Conservation (phyloP, 2,113 vertebrate species). For the Vulpes lagopus region DNA sequence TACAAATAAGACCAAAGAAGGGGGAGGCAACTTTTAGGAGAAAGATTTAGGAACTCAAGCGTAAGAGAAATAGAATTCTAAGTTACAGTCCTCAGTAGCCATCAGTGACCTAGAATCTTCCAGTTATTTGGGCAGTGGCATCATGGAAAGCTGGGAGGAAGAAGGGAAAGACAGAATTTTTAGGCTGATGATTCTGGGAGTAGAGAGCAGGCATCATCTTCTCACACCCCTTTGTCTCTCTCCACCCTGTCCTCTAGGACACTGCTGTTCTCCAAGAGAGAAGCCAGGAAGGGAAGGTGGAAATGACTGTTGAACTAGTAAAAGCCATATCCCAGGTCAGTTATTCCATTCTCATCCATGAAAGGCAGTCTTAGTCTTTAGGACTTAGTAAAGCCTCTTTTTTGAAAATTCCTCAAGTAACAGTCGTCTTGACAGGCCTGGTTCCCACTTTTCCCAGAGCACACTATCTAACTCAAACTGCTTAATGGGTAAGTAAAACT, state of each 20-base stretch:
- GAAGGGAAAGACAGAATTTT: not conserved
- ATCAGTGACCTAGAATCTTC: not conserved
- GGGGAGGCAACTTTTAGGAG: not conserved
- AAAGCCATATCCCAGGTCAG: conserved; percentile 36
- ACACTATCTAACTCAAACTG: not conserved
- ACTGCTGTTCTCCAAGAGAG: not conserved
- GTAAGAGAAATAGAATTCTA: not conserved
- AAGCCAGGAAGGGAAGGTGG: not conserved
- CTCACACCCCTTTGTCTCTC: not conserved
- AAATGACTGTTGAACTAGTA: not conserved
- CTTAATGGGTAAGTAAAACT: not conserved
- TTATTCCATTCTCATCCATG: not conserved
- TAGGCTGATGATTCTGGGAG: not conserved
- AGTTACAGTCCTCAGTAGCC: too few species aligned
- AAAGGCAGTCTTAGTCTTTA: not conserved
- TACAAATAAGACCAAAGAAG: not conserved
- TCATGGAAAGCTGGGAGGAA: not conserved
- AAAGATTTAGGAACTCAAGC: not conserved
- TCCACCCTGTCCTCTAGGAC: not conserved
- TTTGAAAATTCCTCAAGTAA: not conserved
- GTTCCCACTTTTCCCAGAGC: not conserved
- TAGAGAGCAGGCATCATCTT: not conserved
- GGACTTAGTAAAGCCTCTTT: not conserved
- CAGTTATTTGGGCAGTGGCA: not conserved
- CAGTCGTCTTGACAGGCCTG: not conserved